Evolutionary conservation across 37 sponge, comb jelly and placozoan genomes (phyloP).

Genomic region (Mnemiopsis leidyi): DNA sequence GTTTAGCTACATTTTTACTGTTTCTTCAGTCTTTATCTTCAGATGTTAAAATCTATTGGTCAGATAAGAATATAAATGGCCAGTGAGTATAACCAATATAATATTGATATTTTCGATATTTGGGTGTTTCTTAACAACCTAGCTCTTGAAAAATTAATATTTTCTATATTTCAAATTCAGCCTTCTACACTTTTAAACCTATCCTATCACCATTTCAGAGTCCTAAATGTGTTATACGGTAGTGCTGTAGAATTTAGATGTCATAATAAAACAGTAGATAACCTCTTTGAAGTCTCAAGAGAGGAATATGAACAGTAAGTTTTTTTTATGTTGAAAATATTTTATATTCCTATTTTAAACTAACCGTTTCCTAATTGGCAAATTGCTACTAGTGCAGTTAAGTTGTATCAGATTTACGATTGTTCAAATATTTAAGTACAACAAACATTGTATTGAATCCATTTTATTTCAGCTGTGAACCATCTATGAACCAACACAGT

Average conservation of each 20-base stretch:
- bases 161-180: neutral
- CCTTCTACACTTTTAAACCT: neutral
- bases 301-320: slow-evolving; percentile 60
- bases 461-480: slow-evolving; percentile 41
- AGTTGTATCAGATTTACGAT: too few relatives aligned
- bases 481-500: neutral
- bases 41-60: slow-evolving; percentile 34
- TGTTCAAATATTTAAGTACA: too few relatives aligned
- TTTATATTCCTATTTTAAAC: too few relatives aligned
- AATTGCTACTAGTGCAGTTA: too few relatives aligned
- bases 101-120: neutral
- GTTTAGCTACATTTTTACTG: neutral
- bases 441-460: too few relatives aligned
- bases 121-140: too few relatives aligned
- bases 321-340: neutral
- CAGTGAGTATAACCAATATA: slow-evolving; percentile 42
- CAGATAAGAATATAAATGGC: neutral
- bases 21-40: slow-evolving; percentile 29
- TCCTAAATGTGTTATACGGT: slow-evolving; percentile 32
- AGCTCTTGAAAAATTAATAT: neutral
- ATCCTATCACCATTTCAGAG: too few relatives aligned
- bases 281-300: slow-evolving; percentile 51
- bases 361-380: too few relatives aligned
- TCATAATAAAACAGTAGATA: slow-evolving; percentile 55
- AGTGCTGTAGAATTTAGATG: slow-evolving; percentile 63